These are phyloP conservation scores for Cossypha caffra DNA, from an alignment of 2,797 vertebrate species.

Conservation along the genomic window DNA sequence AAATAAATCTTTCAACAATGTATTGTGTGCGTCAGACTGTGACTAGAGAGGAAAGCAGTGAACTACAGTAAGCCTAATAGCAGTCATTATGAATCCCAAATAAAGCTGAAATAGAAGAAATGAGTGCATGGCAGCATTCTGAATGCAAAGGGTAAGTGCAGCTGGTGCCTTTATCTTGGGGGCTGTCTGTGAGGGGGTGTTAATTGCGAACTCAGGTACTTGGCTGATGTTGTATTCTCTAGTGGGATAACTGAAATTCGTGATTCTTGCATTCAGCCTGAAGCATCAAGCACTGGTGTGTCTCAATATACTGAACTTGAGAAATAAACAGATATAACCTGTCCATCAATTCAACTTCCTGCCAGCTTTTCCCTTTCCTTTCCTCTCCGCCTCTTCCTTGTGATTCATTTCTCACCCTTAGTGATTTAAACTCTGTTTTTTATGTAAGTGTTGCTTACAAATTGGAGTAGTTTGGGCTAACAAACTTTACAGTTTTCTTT, in stretches of 20 bases:
- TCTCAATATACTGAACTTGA: not conserved
- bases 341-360: not conserved
- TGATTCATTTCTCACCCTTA: not conserved
- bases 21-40: conserved; percentile 72
- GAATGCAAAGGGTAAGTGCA: not conserved
- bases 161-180: not conserved
- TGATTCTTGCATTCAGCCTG: not conserved
- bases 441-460: not conserved
- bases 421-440: not conserved
- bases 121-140: not conserved
- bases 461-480: not conserved
- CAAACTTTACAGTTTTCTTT: not conserved
- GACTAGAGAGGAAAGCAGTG: conserved; percentile 59
- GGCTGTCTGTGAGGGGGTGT: not conserved
- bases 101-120: conserved; percentile 22
- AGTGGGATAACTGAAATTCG: not conserved
- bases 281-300: not conserved
- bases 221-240: not conserved
- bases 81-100: conserved; percentile 18
- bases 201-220: not conserved
- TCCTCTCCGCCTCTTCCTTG: not conserved
- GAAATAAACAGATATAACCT: not conserved
- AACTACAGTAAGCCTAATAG: conserved; percentile 31
- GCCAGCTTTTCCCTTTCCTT: not conserved
- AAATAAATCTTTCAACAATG: conserved; percentile 72